Conservation (phyloP, 2,797 vertebrate species). For the Lemur catta region DNA sequence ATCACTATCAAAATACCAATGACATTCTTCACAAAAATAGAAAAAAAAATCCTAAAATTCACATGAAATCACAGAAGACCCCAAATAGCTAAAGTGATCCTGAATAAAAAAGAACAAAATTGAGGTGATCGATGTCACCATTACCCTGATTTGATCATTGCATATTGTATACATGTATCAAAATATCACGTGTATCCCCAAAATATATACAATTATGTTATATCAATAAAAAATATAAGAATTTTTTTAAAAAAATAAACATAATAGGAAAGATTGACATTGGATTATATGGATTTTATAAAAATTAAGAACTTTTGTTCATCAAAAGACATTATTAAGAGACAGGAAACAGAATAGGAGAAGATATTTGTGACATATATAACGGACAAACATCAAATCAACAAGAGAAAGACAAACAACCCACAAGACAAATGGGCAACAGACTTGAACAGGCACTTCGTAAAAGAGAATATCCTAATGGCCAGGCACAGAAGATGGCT, state of each 20-base stretch:
- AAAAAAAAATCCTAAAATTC: not conserved
- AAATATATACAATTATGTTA: not conserved
- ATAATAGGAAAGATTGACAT: not conserved
- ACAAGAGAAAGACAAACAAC: not conserved
- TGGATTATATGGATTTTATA: not conserved
- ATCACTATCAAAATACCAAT: not conserved
- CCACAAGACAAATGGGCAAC: not conserved
- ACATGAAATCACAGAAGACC: not conserved
- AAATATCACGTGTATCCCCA: not conserved
- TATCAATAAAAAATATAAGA: not conserved
- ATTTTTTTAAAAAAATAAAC: not conserved
- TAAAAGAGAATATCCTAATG: not conserved
- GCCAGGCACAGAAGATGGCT: not conserved
- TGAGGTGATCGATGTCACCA: not conserved
- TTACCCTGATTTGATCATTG: not conserved
- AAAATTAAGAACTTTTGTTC: not conserved
- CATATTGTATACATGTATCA: not conserved
- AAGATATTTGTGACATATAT: not conserved
- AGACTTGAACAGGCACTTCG: not conserved
- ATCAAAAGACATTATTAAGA: not conserved
- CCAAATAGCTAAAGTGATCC: not conserved
- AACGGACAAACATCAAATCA: not conserved
- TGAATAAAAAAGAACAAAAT: not conserved
- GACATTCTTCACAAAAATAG: not conserved
- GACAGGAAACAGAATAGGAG: not conserved